A percentile compares a stretch with the other conserved stretches of the same genome.
Evolutionary conservation across 2,888 invertebrate genomes (phyloP).

Genomic region (Hypsopygia costalis): DNA sequence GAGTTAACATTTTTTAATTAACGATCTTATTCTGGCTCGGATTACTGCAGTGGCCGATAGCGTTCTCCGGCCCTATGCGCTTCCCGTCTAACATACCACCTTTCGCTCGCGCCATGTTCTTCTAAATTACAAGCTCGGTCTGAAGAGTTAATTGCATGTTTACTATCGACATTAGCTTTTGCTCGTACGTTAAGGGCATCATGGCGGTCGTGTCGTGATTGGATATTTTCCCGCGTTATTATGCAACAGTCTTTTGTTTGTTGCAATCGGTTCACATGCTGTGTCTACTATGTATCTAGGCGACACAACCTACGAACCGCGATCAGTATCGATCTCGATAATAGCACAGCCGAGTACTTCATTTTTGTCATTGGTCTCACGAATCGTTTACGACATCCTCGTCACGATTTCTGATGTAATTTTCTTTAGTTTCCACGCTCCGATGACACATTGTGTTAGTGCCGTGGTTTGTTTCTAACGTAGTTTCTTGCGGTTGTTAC

Average conservation of each 20-base stretch:
- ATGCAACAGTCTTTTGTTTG: slow-evolving; percentile 51
- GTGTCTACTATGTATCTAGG: slow-evolving; percentile 13
- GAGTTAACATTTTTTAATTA: slow-evolving; percentile 61
- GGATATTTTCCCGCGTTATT: slow-evolving; percentile 54
- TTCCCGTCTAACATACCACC: slow-evolving; percentile 27
- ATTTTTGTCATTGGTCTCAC: slow-evolving; percentile 57
- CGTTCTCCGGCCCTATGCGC: slow-evolving; percentile 26
- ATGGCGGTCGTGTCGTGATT: slow-evolving; percentile 56
- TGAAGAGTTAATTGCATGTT: slow-evolving; percentile 56
- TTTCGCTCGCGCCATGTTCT: slow-evolving; percentile 38
- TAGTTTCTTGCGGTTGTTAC: slow-evolving; percentile 9
- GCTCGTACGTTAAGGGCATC: slow-evolving; percentile 39
- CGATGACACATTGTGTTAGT: slow-evolving; percentile 35
- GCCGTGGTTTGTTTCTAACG: slow-evolving; percentile 19
- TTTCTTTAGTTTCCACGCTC: slow-evolving; percentile 43
- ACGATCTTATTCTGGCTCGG: slow-evolving; percentile 21
- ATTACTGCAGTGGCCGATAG: slow-evolving; percentile 34
- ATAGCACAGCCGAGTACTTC: slow-evolving; percentile 43
- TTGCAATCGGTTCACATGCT: slow-evolving; percentile 44
- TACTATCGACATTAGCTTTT: slow-evolving; percentile 46
- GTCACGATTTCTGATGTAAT: slow-evolving; percentile 60
- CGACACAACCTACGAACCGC: slow-evolving; percentile 28
- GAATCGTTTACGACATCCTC: slow-evolving; percentile 44
- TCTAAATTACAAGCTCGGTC: slow-evolving; percentile 47
- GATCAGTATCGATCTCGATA: slow-evolving; percentile 52